A percentile compares a stretch with the other conserved stretches of the same genome.
These are phyloP conservation scores for Temnothorax ravouxi DNA, from an alignment of 2,888 invertebrate species.

Conservation along the genomic window DNA sequence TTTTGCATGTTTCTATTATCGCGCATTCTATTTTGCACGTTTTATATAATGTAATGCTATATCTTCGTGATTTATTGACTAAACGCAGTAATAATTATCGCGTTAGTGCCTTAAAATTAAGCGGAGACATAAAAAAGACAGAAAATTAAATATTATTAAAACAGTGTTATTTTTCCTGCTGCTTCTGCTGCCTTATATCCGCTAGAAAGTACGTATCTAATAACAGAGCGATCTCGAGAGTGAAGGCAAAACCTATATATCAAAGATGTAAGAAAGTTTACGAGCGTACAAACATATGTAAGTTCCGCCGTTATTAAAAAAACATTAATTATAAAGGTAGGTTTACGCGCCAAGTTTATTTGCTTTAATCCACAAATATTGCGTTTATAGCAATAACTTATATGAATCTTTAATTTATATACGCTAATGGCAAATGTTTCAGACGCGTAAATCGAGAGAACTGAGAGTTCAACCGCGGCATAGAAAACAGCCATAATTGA, in stretches of 20 bases:
- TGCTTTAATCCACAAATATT: constrained; percentile 1
- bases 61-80: background rate
- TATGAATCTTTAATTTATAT: background rate
- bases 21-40: background rate
- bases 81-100: background rate
- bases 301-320: constrained; percentile 35
- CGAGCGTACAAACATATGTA: constrained; percentile 2
- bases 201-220: constrained; percentile 41
- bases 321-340: constrained; percentile 23
- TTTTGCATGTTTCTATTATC: background rate
- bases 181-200: background rate
- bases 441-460: background rate
- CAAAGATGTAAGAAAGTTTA: constrained; percentile 50
- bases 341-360: constrained; percentile 1
- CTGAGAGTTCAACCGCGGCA: background rate
- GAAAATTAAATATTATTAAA: constrained; percentile 2
- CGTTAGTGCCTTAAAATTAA: background rate
- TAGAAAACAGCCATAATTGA: constrained; percentile 7
- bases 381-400: background rate
- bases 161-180: background rate
- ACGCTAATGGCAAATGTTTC: background rate
- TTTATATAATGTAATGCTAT: background rate
- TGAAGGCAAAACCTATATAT: constrained; percentile 43
- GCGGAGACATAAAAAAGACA: background rate
- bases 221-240: constrained; percentile 34